Base-by-base conservation (phyloP, 2,888 invertebrate species). In the Cheilosia urbana region DNA sequence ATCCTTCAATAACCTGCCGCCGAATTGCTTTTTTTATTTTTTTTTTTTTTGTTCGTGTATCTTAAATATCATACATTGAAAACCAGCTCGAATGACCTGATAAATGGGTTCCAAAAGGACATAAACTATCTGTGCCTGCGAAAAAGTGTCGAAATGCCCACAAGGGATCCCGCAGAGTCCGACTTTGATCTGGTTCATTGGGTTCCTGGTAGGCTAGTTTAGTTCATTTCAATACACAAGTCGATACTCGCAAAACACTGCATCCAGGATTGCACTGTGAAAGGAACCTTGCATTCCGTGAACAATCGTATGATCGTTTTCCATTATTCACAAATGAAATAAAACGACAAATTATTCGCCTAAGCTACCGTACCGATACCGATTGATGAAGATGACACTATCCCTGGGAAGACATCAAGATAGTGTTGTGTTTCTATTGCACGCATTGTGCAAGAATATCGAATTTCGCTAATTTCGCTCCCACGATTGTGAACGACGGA, bases 61-160 rank as follows among this genome's bases (percentile, higher is more conserved):
- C 76, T 76, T 81, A 72, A 85, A 85, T 81, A 81, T 76, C 80
- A 68, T 80, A 78, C 62, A 71, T 57, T 57, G 60, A 84, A 87
- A 69, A 84, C 85, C 79, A 88, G 75, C 88, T 87, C 78, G 62
- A 72, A 78, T 87, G 82, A 81, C 87, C 81, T 88, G 88, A 88
- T 88, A 89, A 90, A 90, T 90, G 90, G 72, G 34, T 68, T 72
- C 27, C 37, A 51, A 78, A 79, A 77, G 71, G 58, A 81, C 85
- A 85, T 85, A 85, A 85, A 85, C 76, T 81, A 85, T 85, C 24
- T 75, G 69, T 71, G 78, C 13, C 85, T 85, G 85, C 85, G 81
- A 85, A 85, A 84, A 85, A 77, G 90, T 91, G 90, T 89, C 90
- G 90, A 90, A 90, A 89, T 88, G 88, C 89, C 88, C 89, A 90